phyloP scores from a whole-genome alignment of 1,140 invertebrate genomes.

The Tribolium madens region DNA sequence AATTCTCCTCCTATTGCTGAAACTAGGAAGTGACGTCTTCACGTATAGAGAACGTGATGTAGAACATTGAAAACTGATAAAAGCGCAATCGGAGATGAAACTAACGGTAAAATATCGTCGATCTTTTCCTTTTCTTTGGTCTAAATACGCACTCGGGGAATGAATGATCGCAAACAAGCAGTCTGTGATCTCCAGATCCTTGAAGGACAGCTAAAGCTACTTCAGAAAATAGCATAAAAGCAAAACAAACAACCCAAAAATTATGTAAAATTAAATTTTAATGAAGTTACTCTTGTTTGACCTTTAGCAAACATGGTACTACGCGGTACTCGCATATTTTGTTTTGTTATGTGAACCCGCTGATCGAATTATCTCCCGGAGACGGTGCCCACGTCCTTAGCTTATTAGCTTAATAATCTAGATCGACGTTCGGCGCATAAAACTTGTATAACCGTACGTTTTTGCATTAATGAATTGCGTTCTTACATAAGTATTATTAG shows the following conservation, averaged over 20 bases:
- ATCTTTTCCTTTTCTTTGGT: neutral
- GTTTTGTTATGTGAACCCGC: neutral
- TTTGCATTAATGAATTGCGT: neutral
- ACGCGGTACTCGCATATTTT: too few species aligned
- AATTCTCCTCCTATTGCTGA: neutral
- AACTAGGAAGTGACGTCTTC: neutral
- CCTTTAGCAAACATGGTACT: too few species aligned
- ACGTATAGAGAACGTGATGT: neutral
- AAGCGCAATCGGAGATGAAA: neutral
- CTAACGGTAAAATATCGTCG: neutral
- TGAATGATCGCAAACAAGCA: neutral
- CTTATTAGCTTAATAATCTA: conserved; percentile 13
- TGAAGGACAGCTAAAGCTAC: too few species aligned
- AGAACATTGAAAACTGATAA: neutral
- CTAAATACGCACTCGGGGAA: neutral
- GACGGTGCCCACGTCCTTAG: neutral
- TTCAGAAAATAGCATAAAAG: too few species aligned
- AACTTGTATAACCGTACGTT: conserved; percentile 2
- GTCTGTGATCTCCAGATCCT: neutral
- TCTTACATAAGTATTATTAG: conserved; percentile 11
- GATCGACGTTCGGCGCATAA: neutral
- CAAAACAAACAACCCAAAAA: too few species aligned
- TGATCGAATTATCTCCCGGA: neutral
- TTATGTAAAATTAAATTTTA: too few species aligned
- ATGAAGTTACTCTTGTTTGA: too few species aligned